Evolutionary conservation across 2,113 vertebrate species (phyloP).

Genomic region (Cyprinus carpio): DNA sequence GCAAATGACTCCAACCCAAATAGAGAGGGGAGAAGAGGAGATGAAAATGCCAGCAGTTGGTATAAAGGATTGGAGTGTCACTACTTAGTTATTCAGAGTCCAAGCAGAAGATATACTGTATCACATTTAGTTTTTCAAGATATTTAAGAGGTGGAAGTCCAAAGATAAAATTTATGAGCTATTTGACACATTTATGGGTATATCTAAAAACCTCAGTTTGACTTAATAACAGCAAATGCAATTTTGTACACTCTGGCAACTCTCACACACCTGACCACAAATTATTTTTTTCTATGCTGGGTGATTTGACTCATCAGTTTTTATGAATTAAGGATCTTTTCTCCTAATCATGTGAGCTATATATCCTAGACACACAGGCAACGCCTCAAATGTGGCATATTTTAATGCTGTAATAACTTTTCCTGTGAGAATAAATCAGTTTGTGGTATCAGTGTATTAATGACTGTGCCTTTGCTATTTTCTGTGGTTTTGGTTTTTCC

Average conservation of each 20-base stretch:
- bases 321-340: slow-evolving; percentile 9
- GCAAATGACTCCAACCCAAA: background rate
- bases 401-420: background rate
- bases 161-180: background rate
- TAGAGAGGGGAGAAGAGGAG: background rate
- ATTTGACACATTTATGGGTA: slow-evolving; percentile 6
- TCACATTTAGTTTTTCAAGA: background rate
- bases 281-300: background rate
- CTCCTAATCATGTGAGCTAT: background rate
- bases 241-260: background rate
- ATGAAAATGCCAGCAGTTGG: background rate
- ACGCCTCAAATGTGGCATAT: background rate
- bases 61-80: background rate
- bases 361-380: background rate
- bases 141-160: slow-evolving; percentile 6
- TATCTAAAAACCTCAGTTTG: background rate
- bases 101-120: background rate
- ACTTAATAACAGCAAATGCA: background rate
- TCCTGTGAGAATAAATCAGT: background rate
- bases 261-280: background rate
- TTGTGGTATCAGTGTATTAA: slow-evolving; percentile 16
- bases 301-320: background rate
- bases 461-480: slow-evolving; percentile 37
- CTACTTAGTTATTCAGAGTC: background rate
- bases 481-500: slow-evolving; percentile 30